phyloP scores from a whole-genome alignment of 2,797 vertebrate species.

The Heterohyrax brucei region DNA sequence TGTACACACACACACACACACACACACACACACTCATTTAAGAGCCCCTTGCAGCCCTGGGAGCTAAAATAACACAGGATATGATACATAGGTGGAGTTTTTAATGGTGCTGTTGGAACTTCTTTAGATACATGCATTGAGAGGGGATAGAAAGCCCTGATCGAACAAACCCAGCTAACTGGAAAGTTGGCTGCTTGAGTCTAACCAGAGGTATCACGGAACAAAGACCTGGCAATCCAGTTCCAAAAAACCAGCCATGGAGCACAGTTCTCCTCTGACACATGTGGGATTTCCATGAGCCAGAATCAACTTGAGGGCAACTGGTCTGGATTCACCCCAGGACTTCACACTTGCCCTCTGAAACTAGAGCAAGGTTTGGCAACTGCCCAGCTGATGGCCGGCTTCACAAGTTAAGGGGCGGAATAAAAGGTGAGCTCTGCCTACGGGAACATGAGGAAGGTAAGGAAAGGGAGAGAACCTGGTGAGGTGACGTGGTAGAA shows the following conservation, averaged over 20 bases:
- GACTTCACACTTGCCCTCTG: neutral
- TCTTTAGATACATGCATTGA: neutral
- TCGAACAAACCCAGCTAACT: neutral
- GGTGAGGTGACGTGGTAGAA: rapidly evolving
- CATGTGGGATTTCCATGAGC: too few species aligned
- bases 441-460: too few species aligned
- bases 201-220: neutral
- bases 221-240: neutral
- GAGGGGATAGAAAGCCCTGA: neutral
- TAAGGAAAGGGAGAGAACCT: neutral
- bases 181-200: neutral
- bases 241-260: neutral
- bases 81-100: neutral
- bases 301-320: neutral
- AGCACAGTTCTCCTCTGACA: too few species aligned
- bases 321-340: neutral
- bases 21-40: neutral
- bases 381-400: neutral
- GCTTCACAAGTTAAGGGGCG: neutral
- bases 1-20: rapidly evolving
- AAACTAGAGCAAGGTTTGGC: neutral
- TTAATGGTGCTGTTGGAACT: neutral
- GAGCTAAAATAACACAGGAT: neutral
- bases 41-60: neutral
- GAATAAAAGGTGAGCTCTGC: neutral